These are phyloP conservation scores for Cherax quadricarinatus DNA, from an alignment of 1,140 invertebrate genomes.

Conservation along the genomic window DNA sequence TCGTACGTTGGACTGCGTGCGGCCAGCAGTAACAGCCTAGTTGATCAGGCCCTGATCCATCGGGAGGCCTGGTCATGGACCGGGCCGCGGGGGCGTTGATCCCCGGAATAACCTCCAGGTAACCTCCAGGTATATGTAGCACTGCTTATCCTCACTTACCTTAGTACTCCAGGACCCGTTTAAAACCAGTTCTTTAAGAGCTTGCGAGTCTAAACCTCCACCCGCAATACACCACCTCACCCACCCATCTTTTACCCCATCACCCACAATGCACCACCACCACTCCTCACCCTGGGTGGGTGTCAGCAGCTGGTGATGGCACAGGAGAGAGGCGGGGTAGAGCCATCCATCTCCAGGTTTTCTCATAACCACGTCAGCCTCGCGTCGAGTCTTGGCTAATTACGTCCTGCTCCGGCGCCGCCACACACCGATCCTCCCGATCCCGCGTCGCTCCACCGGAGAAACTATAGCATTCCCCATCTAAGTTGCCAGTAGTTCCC, in stretches of 20 bases:
- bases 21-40: no score
- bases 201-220: background rate
- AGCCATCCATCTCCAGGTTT: slow-evolving; percentile 39
- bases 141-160: no score
- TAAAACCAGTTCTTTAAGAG: no score
- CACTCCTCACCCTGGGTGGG: background rate
- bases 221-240: background rate
- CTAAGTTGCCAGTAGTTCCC: no score
- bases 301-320: background rate
- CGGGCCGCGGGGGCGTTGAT: no score
- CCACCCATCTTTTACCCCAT: background rate
- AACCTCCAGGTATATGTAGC: no score
- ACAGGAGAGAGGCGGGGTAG: background rate
- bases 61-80: no score
- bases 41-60: no score
- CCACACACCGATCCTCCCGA: background rate
- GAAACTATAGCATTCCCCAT: no score
- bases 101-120: no score
- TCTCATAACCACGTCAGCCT: slow-evolving; percentile 32
- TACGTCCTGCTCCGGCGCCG: background rate
- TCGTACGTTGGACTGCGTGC: no score
- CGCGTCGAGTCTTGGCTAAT: background rate
- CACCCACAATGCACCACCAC: background rate
- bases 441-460: background rate
- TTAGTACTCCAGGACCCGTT: no score